Conservation (phyloP, 2,888 invertebrate genomes). For the Horisme vitalbata region DNA sequence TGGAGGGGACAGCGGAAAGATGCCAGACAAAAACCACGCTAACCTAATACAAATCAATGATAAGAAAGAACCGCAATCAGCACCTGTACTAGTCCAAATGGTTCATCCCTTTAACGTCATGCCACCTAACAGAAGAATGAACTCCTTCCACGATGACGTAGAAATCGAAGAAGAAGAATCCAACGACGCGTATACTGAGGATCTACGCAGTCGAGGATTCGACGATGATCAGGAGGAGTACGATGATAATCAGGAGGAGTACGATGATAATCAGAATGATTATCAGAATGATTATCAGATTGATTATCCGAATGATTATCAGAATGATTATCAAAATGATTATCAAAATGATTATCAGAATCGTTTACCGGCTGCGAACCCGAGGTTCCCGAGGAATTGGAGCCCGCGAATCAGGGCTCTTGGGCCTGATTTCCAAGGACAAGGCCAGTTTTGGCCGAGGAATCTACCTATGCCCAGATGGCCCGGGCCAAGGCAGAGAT, state of each 20-base stretch:
- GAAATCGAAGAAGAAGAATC: conserved; percentile 39
- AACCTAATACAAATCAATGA: conserved; percentile 56
- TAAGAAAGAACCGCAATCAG: conserved; percentile 44
- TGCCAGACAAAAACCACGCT: conserved; percentile 45
- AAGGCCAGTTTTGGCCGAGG: conserved; percentile 56
- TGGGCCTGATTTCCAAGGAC: conserved; percentile 3
- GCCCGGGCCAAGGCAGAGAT: conserved; percentile 67
- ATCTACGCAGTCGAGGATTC: conserved; percentile 46
- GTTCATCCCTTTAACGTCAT: conserved; percentile 68
- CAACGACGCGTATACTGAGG: conserved; percentile 57
- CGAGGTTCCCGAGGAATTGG: conserved; percentile 71
- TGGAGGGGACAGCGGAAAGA: conserved; percentile 63
- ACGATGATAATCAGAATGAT: conserved; percentile 38
- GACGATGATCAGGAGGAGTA: conserved; percentile 31
- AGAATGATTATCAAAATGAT: conserved; percentile 35
- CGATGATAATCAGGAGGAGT: too few species aligned
- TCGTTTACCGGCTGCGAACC: conserved; percentile 48
- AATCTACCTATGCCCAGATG: conserved; percentile 64
- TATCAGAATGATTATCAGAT: too few species aligned
- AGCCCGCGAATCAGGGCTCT: conserved; percentile 57
- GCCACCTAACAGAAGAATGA: conserved; percentile 49
- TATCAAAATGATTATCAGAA: conserved; percentile 44
- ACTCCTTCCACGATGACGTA: conserved; percentile 23
- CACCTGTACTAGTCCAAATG: conserved; percentile 53
- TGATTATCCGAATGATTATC: too few species aligned